A percentile compares a stretch with the other conserved stretches of the same genome.
phyloP scores from a whole-genome alignment of 2,113 vertebrate species.

The Reinhardtius hippoglossoides region DNA sequence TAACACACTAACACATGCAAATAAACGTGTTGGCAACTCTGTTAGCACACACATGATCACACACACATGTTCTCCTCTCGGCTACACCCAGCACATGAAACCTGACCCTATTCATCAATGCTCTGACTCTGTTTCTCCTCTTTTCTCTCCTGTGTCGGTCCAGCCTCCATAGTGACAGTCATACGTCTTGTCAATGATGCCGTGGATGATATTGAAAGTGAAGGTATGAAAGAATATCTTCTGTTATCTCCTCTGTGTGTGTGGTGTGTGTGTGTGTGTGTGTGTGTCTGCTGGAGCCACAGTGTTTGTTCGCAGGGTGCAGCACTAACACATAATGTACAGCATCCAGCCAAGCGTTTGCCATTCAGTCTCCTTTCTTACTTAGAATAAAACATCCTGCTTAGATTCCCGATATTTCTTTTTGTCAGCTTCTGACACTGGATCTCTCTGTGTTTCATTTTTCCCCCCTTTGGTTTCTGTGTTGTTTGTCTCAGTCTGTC shows the following conservation, averaged over 20 bases:
- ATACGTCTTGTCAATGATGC: constrained; percentile 79
- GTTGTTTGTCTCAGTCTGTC: constrained; percentile 45
- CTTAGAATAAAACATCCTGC: constrained; percentile 47
- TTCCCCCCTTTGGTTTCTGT: constrained; percentile 44
- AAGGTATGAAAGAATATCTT: constrained; percentile 66
- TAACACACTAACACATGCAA: not conserved
- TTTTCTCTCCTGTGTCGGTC: constrained; percentile 18
- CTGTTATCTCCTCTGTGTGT: constrained; percentile 27
- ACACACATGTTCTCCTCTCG: not conserved
- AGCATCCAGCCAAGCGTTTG: not conserved
- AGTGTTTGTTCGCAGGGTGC: constrained; percentile 7
- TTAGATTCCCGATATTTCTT: constrained; percentile 51
- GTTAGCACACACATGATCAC: constrained; percentile 22
- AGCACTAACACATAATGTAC: constrained; percentile 16
- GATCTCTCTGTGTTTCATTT: constrained; percentile 49
- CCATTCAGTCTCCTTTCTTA: constrained; percentile 28
- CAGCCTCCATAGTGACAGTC: constrained; percentile 80
- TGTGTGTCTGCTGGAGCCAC: constrained; percentile 6
- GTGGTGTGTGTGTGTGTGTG: constrained; percentile 14
- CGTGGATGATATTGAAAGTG: constrained; percentile 75
- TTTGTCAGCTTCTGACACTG: constrained; percentile 42
- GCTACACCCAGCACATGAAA: too few relatives aligned
- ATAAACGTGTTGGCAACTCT: constrained; percentile 28
- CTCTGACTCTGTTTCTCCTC: constrained; percentile 15
- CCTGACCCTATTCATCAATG: not conserved